These are phyloP conservation scores for Galeruca laticollis DNA, from an alignment of 2,888 invertebrate species.

Conservation along the genomic window DNA sequence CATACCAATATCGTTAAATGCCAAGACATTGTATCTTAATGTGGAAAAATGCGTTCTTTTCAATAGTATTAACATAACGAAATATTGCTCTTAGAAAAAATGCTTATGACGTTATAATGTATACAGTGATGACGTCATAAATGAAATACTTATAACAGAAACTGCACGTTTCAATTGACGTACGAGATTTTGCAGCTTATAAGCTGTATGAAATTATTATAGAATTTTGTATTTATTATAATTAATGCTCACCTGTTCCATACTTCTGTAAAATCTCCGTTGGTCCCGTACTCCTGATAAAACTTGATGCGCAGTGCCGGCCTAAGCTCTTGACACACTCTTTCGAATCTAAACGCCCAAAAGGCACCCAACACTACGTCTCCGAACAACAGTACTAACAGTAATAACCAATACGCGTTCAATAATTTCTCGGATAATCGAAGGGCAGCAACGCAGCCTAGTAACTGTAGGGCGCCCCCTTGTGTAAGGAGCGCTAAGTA, in stretches of 20 bases:
- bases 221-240: background rate
- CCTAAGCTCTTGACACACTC: constrained; percentile 78
- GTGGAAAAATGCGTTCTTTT: no score
- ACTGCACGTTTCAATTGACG: no score
- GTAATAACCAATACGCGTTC: constrained; percentile 86
- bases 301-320: constrained; percentile 72
- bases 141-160: no score
- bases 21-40: no score
- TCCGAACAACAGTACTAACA: constrained; percentile 83
- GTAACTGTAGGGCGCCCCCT: constrained; percentile 74
- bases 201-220: no score
- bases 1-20: no score
- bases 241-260: constrained; percentile 72
- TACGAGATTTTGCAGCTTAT: no score
- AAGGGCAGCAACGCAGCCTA: constrained; percentile 86
- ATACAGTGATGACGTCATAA: no score
- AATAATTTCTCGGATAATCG: constrained; percentile 84
- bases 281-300: constrained; percentile 79
- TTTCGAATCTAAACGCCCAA: constrained; percentile 77
- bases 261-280: constrained; percentile 78
- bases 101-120: no score
- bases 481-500: constrained; percentile 85
- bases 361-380: constrained; percentile 87
- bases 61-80: no score
- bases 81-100: no score